Evolutionary conservation across 2,113 vertebrate species (phyloP), one percentile per base, ranked within the genome.

Genomic region (Trinectes maculatus): DNA sequence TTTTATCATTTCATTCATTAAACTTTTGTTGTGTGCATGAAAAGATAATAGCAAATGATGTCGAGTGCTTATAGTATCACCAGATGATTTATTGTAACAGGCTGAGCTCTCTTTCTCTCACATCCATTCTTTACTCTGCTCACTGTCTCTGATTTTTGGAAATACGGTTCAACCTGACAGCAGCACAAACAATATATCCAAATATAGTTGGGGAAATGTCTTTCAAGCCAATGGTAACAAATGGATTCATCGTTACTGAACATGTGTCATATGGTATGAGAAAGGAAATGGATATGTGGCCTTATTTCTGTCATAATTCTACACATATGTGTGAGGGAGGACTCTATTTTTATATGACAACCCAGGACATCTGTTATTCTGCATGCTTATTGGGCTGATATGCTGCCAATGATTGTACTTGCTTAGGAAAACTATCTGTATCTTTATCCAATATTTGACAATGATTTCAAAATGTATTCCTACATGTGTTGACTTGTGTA

Each of bases 311-410:
- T 85, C 62, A 72, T 82, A 61, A 85, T 74, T 59, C 63, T 67
- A 66, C 48, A 40, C 60, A 73, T 82, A 25, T 55, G 64, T 66
- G 64, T 1, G 40, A 74, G 71, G 74, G 34, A 74, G 74, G 74
- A 75, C 57, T 83, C 52, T 84, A 82, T 88, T 88, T 88, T 88
- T 88, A 74, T 81, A 86, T 62, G 64, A 82, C 25, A 51, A 61
- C 64, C 55, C 44, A 67, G 53, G 42, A 71, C 8, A 70, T 49
- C 1, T 71, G 59, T 75, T 36, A 53, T 80, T 78, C 61, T 82
- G 87, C 84, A 86, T 83, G 87, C 66, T 75, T 49, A 28, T 26
- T 51, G 51, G 52, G 68, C 65, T 68, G 29, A 73, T 65, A 52
- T 64, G 65, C 68, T 85, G 79, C 65, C 55, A 65, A 59, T 77